phyloP scores from a whole-genome alignment of 2,797 vertebrate species.

The Sternarchorhynchus goeldii region DNA sequence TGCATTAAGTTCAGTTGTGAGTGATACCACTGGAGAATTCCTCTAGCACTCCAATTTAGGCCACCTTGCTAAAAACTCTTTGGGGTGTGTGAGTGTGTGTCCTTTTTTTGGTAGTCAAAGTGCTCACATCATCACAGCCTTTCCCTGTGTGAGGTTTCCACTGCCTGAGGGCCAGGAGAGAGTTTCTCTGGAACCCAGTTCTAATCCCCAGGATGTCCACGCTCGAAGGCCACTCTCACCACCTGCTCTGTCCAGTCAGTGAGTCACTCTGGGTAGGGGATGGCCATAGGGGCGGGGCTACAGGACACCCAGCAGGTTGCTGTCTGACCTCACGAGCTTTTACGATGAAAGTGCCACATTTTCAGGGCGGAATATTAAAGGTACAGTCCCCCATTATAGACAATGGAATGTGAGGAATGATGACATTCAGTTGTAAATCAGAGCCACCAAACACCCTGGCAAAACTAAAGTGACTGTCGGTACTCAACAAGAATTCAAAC shows the following conservation, averaged over 20 bases:
- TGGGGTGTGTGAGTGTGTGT: slow-evolving; percentile 14
- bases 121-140: slow-evolving; percentile 71
- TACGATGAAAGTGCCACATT: not conserved
- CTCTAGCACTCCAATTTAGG: slow-evolving; percentile 27
- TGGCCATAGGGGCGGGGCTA: slow-evolving; percentile 22
- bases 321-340: slow-evolving; percentile 1
- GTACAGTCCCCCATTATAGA: not conserved
- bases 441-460: slow-evolving; percentile 60
- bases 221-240: slow-evolving; percentile 42
- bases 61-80: slow-evolving; percentile 11
- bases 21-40: slow-evolving; percentile 40
- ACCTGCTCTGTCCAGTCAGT: slow-evolving; percentile 39
- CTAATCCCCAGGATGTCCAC: slow-evolving; percentile 47
- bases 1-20: slow-evolving; percentile 31
- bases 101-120: slow-evolving; percentile 61
- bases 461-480: slow-evolving; percentile 56
- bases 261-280: slow-evolving; percentile 32
- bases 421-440: slow-evolving; percentile 67
- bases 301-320: not conserved
- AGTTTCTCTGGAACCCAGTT: slow-evolving; percentile 54
- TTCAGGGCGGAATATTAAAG: slow-evolving; percentile 37
- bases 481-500: slow-evolving; percentile 64
- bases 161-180: slow-evolving; percentile 57
- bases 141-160: slow-evolving; percentile 60
- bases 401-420: slow-evolving; percentile 61